Evolutionary conservation across 2,113 vertebrate species (phyloP), one percentile per base, ranked within the genome.

Genomic region (Salvator merianae): DNA sequence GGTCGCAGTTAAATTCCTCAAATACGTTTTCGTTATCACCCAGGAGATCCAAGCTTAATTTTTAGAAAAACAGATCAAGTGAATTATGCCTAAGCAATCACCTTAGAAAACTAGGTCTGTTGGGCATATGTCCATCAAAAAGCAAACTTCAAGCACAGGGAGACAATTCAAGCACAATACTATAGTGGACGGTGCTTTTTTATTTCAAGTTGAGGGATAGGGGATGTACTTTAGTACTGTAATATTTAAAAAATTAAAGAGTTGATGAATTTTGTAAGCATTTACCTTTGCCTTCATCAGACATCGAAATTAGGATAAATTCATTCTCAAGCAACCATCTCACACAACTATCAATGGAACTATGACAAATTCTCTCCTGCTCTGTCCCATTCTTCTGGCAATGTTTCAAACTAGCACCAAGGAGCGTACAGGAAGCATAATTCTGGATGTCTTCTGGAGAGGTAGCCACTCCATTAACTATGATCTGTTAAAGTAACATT

Each of bases 241-340:
- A 83, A 62, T 9, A 87, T 84, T 59, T 59, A 20, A 59, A 16
- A 59, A 59, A 20, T 18, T 20, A 59, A 20, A 59, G 5, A 20
- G 55, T 20, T 59, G 55, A 20, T 4, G 14, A 22, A 20, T 4
- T 18, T 4, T 59, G 20, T 59, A 59, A 88, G 74, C 66, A 88
- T 36, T 20, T 93, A 97, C 97, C 95, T 96, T 95, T 93, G 84
- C 91, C 89, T 89, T 62, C 93, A 68, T 93, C 55, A 24, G 91
- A 94, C n/a, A 96, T 97, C 84, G 96, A 93, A 73, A 96, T 93
- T 76, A 95, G 97, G 88, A 99, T 98, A 83, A 99, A 99, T 94
- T 99, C 98, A 74, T 98, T 99, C 91, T 97, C 96, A 93, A 99
- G 96, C 53, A 99, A 90, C 98, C 98, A 99, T 1, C 96, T 95